These are phyloP conservation scores for Leucophora obtusa DNA, from an alignment of 2,888 invertebrate genomes.

Conservation along the genomic window DNA sequence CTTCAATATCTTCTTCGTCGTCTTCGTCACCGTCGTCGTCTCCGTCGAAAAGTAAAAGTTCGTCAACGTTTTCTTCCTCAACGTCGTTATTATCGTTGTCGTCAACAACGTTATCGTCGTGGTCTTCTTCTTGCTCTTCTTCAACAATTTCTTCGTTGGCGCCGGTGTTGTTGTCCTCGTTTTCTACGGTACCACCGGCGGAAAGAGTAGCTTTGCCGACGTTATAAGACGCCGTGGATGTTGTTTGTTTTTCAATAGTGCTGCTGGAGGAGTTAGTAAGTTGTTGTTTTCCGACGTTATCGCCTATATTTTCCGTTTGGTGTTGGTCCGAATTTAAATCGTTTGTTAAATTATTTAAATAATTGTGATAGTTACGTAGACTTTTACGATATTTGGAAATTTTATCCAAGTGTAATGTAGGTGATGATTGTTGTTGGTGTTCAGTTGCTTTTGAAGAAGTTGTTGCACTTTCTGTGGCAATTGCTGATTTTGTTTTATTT, in stretches of 20 bases:
- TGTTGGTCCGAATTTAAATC: conserved; percentile 25
- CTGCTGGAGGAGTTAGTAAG: conserved; percentile 38
- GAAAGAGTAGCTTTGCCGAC: conserved; percentile 42
- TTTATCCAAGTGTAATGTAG: conserved; percentile 65
- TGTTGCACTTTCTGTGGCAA: conserved; percentile 44
- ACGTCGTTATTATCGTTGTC: conserved; percentile 71
- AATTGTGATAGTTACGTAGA: conserved; percentile 69
- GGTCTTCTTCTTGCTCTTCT: conserved; percentile 66
- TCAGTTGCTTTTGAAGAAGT: conserved; percentile 27
- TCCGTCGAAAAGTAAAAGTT: conserved; percentile 34
- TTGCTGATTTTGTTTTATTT: conserved; percentile 65
- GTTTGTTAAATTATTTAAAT: conserved; percentile 57
- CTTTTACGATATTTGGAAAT: conserved; percentile 71
- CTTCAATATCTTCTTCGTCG: conserved; percentile 65
- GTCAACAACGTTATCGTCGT: conserved; percentile 68
- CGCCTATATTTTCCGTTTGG: conserved; percentile 2
- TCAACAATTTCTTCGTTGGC: conserved; percentile 64
- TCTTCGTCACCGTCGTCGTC: conserved; percentile 72
- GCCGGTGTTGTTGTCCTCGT: conserved; percentile 21
- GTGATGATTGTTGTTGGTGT: conserved; percentile 36
- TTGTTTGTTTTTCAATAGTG: conserved; percentile 27
- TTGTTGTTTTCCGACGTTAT: conserved; percentile 25
- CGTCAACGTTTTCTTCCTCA: conserved; percentile 55
- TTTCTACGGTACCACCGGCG: conserved; percentile 49
- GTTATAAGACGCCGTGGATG: conserved; percentile 39